Evolutionary conservation across 2,888 invertebrate species (phyloP).

Genomic region (Drosophila koepferae): DNA sequence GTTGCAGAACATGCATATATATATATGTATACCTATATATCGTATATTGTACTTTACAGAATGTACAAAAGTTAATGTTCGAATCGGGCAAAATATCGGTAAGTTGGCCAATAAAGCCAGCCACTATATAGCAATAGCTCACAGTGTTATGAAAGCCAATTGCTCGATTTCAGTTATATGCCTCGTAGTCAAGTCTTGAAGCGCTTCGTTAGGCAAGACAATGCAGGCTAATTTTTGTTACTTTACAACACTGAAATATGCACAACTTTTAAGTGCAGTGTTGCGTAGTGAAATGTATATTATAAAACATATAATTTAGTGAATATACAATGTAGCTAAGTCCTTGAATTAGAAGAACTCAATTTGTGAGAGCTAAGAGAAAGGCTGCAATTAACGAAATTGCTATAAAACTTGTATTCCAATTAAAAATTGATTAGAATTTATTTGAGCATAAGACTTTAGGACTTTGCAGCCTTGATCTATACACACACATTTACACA

Average conservation of each 20-base stretch:
- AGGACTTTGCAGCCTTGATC: conserved; percentile 7
- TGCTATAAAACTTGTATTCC: neutral
- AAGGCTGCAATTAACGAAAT: conserved; percentile 7
- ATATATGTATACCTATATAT: conserved; percentile 22
- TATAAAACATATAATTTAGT: conserved; percentile 1
- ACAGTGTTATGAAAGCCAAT: conserved; percentile 27
- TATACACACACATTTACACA: conserved; percentile 8
- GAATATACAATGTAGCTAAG: conserved; percentile 7
- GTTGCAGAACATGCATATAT: conserved; percentile 60
- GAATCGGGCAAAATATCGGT: conserved; percentile 84
- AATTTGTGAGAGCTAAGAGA: conserved; percentile 19
- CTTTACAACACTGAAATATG: conserved; percentile 16
- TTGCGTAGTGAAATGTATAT: conserved; percentile 8
- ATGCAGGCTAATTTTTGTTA: conserved; percentile 11
- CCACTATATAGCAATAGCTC: conserved; percentile 34
- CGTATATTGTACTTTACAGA: conserved; percentile 74
- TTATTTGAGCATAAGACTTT: neutral
- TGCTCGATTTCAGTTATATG: conserved; percentile 41
- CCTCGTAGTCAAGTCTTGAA: conserved; percentile 25
- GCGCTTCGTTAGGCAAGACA: conserved; percentile 29
- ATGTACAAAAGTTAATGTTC: conserved; percentile 84
- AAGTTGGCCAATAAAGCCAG: conserved; percentile 63
- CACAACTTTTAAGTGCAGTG: conserved; percentile 16
- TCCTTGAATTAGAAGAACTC: conserved; percentile 18
- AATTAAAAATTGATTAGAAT: neutral